These are phyloP conservation scores for Oreochromis grahami DNA, from an alignment of 2,797 vertebrate genomes.

Conservation along the genomic window DNA sequence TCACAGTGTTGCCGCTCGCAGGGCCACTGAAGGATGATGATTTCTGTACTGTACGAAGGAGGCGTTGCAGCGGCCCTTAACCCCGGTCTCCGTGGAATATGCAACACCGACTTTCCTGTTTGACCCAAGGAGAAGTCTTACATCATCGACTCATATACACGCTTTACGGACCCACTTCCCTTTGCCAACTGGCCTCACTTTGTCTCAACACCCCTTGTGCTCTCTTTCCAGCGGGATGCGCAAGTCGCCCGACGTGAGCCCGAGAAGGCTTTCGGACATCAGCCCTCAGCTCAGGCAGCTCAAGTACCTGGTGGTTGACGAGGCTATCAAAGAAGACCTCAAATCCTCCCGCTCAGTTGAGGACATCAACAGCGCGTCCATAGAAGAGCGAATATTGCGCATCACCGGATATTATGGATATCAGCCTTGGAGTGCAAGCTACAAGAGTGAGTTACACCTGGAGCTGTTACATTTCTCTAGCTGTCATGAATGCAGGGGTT, in stretches of 20 bases:
- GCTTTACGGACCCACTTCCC: background rate
- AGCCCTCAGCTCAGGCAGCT: slow-evolving; percentile 96
- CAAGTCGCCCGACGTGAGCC: slow-evolving; percentile 91
- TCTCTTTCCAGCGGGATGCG: slow-evolving; percentile 84
- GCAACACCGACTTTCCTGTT: background rate
- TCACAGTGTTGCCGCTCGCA: slow-evolving; percentile 28
- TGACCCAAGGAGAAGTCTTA: background rate
- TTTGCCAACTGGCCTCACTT: background rate
- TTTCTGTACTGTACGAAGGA: slow-evolving; percentile 43
- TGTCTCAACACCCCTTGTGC: slow-evolving; percentile 31
- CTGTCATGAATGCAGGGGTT: background rate
- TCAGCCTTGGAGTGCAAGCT: slow-evolving; percentile 90
- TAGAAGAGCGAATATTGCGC: slow-evolving; percentile 91
- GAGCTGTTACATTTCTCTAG: background rate
- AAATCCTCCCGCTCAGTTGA: slow-evolving; percentile 93
- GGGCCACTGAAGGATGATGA: slow-evolving; percentile 67
- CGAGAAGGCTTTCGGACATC: slow-evolving; percentile 95
- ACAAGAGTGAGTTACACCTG: slow-evolving; percentile 80
- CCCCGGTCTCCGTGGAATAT: background rate
- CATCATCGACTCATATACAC: background rate
- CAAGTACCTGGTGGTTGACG: slow-evolving; percentile 92
- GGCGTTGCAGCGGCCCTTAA: slow-evolving; percentile 34
- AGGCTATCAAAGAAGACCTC: slow-evolving; percentile 92
- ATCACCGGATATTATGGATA: slow-evolving; percentile 97
- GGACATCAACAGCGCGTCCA: slow-evolving; percentile 90